Percentiles rank a stretch among this genome's conserved stretches.
Conservation (phyloP, 2,888 invertebrate species). For the Campopleginae sp. region DNA sequence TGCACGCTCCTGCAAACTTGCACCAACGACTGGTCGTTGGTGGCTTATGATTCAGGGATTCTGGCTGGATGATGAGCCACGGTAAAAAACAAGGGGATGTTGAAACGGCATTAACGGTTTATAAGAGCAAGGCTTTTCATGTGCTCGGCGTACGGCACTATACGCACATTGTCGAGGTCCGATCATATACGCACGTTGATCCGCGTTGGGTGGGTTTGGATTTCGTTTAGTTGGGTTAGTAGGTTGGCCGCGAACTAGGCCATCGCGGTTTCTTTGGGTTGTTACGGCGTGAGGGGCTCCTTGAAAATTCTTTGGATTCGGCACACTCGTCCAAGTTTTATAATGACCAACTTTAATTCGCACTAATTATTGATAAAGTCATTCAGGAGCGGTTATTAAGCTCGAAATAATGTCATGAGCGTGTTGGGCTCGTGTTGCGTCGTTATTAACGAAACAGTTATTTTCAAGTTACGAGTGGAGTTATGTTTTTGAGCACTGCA, state of each 20-base stretch:
- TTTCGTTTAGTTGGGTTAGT: not conserved
- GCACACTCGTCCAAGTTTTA: not conserved
- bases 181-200: not conserved
- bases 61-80: not conserved
- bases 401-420: slow-evolving; percentile 4
- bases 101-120: not conserved
- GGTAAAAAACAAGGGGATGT: not conserved
- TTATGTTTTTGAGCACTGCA: slow-evolving; percentile 9
- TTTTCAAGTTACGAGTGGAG: not conserved
- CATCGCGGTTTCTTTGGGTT: not conserved
- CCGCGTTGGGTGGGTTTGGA: not conserved
- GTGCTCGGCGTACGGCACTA: not conserved
- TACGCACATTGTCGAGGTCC: not conserved
- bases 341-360: not conserved
- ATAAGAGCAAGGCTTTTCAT: not conserved
- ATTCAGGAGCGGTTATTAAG: not conserved
- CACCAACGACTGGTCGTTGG: slow-evolving; percentile 2
- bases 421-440: not conserved
- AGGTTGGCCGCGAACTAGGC: not conserved
- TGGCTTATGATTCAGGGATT: not conserved
- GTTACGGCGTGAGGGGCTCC: not conserved
- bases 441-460: slow-evolving; percentile 1
- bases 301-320: not conserved
- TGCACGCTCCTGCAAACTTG: slow-evolving; percentile 22
- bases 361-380: not conserved